phyloP scores from a whole-genome alignment of 2,888 invertebrate species.

The Strigamia crassipes region DNA sequence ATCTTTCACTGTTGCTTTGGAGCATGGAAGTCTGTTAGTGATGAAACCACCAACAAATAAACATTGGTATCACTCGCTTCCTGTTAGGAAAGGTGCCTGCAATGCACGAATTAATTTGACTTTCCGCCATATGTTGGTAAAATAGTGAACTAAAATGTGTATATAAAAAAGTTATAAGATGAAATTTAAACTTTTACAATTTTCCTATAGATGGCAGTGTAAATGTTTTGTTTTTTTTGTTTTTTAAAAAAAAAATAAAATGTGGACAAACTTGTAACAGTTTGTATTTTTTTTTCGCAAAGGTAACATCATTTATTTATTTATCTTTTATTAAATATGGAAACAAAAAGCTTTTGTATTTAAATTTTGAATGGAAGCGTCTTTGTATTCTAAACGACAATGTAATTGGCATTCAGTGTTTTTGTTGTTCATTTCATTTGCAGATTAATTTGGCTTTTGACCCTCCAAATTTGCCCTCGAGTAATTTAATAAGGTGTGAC shows the following conservation, averaged over 20 bases:
- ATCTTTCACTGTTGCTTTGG: slow-evolving; percentile 56
- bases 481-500: slow-evolving; percentile 24
- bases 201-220: background rate
- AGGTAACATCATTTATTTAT: background rate
- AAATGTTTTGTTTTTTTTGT: background rate
- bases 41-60: slow-evolving; percentile 75
- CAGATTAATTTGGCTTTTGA: slow-evolving; percentile 35
- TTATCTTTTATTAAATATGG: background rate
- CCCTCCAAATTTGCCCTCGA: slow-evolving; percentile 1
- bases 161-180: background rate
- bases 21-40: slow-evolving; percentile 70
- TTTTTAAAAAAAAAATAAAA: background rate
- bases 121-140: slow-evolving; percentile 60
- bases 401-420: background rate
- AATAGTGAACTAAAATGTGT: background rate
- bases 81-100: slow-evolving; percentile 64
- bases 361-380: background rate
- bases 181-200: background rate
- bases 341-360: slow-evolving; percentile 14
- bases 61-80: slow-evolving; percentile 73
- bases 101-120: slow-evolving; percentile 70
- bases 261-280: too few relatives aligned
- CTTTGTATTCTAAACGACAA: background rate
- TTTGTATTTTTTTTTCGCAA: background rate
- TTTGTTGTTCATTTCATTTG: slow-evolving; percentile 17